phyloP scores from a whole-genome alignment of 2,113 vertebrate genomes.

The Argyrosomus japonicus region DNA sequence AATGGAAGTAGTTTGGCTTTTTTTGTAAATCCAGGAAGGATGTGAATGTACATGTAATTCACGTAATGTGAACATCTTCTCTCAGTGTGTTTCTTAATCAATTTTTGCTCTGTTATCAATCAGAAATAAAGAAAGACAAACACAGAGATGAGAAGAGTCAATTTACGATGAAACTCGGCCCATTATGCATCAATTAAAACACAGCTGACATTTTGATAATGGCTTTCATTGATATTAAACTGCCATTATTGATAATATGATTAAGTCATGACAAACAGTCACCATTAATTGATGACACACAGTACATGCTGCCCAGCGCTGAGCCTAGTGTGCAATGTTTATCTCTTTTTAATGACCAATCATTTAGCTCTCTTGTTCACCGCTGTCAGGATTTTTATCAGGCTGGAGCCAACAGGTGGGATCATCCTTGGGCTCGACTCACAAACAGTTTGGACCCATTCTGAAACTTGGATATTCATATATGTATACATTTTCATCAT shows the following conservation, averaged over 20 bases:
- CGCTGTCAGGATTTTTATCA: slow-evolving; percentile 37
- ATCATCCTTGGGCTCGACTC: background rate
- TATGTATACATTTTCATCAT: too few relatives aligned
- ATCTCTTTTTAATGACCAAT: slow-evolving; percentile 58
- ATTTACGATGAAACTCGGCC: slow-evolving; percentile 30
- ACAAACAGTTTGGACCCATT: background rate
- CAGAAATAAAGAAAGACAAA: background rate
- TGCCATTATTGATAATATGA: slow-evolving; percentile 56
- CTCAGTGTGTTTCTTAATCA: background rate
- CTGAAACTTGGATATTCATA: background rate
- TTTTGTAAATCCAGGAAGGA: background rate
- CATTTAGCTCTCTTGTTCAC: slow-evolving; percentile 28
- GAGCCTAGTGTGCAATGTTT: slow-evolving; percentile 28
- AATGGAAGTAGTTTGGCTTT: background rate
- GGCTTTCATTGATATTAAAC: slow-evolving; percentile 56
- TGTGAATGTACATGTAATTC: background rate
- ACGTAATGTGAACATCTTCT: background rate
- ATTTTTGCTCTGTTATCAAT: background rate
- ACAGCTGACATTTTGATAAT: slow-evolving; percentile 62
- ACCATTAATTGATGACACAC: slow-evolving; percentile 57
- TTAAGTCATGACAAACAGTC: slow-evolving; percentile 57
- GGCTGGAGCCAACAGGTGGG: slow-evolving; percentile 11
- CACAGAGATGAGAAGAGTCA: background rate
- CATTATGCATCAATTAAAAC: slow-evolving; percentile 30
- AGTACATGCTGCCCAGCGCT: slow-evolving; percentile 15